Conservation (phyloP, 2,888 invertebrate species). For the Pherbina coryleti region DNA sequence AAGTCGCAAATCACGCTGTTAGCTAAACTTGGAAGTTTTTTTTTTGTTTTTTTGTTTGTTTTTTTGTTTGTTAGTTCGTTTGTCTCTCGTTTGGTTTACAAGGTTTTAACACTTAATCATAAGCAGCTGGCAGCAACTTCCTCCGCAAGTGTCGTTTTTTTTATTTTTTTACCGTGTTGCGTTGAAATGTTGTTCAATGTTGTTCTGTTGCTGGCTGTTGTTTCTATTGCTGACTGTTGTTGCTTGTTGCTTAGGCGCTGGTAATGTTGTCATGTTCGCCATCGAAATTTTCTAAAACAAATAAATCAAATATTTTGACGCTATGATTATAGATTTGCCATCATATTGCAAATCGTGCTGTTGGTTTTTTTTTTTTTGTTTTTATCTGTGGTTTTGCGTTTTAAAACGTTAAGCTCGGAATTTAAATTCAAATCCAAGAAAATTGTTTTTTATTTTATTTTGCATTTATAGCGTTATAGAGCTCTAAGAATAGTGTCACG, state of each 20-base stretch:
- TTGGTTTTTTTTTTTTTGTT: neutral
- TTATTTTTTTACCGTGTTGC: constrained; percentile 39
- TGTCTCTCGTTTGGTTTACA: constrained; percentile 37
- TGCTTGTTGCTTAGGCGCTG: constrained; percentile 14
- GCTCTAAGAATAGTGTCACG: constrained; percentile 55
- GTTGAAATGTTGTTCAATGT: constrained; percentile 44
- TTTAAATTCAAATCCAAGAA: constrained; percentile 6
- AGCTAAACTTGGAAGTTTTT: neutral
- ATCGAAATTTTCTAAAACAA: constrained; percentile 43
- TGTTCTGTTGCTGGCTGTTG: constrained; percentile 34
- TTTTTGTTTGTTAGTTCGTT: neutral
- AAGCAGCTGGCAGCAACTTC: constrained; percentile 49
- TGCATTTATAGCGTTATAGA: neutral
- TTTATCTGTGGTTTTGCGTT: neutral
- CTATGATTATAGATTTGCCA: constrained; percentile 48
- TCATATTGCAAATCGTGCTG: constrained; percentile 7
- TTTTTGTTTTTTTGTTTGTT: neutral
- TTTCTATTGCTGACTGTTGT: constrained; percentile 34
- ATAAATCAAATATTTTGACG: constrained; percentile 57
- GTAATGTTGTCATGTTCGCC: constrained; percentile 31
- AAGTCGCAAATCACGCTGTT: neutral
- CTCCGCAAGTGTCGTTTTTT: constrained; percentile 40
- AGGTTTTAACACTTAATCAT: constrained; percentile 54
- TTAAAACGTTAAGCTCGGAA: neutral
- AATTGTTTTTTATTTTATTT: neutral